Evolutionary conservation across 2,888 invertebrate species (phyloP), one percentile per base, ranked within the genome.

Genomic region (Caenorhabditis sp.): DNA sequence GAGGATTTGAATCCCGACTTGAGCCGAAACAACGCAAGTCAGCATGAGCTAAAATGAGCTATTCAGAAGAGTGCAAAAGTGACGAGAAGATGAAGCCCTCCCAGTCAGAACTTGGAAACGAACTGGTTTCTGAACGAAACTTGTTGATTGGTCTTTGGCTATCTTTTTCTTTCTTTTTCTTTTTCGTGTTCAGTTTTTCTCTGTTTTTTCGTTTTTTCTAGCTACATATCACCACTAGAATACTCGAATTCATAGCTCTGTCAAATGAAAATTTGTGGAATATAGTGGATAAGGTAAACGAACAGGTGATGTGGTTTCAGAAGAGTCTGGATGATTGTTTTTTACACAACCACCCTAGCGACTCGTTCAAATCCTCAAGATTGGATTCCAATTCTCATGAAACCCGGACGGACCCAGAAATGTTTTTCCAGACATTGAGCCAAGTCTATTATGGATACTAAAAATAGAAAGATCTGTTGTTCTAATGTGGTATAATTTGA

Each of bases 1-100:
- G 67, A 76, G 76, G 76, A 60, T 44, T 40, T 51, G 32, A 32
- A 32, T 6, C 9, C 5, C 51, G 37, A 51, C 44, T 67, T 67
- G 74, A 74, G 64, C 18, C 56, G 24, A 56, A 56, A 64, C 35
- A n/a, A 18, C 32, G 28, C 56, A 40, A 26, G 62, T 47, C 62
- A 47, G 6, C 13, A 6, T 47, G 62, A 62, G 62, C 64, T 64
- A 72, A 65, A 51, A n/a, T 50, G 65, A 72, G 72, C 65, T 35
- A 37, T 44, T 51, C 47, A 50, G 4, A 28, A 56, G 26, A 55
- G 71, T 71, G 44, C 71, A 64, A 32, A 32, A 32, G 32, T 55
- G 71, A 71, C 55, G 62, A 62, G 62, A 35, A 47, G 47, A 40
- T 47, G 47, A 18, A 47, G 5, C 47, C 20, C 47, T n/a, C 47